These are phyloP conservation scores for Chroicocephalus ridibundus DNA, from an alignment of 2,113 vertebrate species.

Conservation along the genomic window DNA sequence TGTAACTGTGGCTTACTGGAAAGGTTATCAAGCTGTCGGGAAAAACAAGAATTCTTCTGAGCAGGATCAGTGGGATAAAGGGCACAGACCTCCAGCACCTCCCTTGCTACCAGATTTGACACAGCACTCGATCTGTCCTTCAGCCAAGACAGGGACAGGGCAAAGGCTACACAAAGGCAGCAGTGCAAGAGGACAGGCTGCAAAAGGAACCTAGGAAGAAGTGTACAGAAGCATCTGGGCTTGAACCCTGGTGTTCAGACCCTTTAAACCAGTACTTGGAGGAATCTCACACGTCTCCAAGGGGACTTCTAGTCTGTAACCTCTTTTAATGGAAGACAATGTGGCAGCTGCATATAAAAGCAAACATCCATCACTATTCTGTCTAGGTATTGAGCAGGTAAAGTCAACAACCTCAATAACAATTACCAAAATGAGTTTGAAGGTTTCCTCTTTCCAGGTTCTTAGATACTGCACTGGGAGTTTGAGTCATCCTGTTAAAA, in stretches of 20 bases:
- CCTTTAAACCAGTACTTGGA: not conserved
- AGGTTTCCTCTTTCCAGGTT: not conserved
- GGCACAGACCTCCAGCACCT: not conserved
- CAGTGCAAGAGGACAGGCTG: not conserved
- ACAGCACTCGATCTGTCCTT: not conserved
- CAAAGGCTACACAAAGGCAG: not conserved
- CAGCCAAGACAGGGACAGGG: not conserved
- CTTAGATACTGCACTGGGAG: not conserved
- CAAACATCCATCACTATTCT: not conserved
- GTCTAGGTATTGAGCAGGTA: not conserved
- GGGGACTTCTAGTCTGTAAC: not conserved
- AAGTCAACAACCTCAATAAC: not conserved
- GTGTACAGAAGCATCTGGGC: not conserved
- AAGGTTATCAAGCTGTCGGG: not conserved
- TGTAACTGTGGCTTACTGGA: not conserved
- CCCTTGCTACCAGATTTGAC: not conserved
- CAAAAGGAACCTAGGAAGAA: not conserved
- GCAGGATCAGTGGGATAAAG: not conserved
- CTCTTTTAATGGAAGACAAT: not conserved
- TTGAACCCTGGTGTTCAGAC: not conserved
- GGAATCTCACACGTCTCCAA: not conserved
- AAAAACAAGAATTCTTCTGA: not conserved
- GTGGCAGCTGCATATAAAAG: not conserved
- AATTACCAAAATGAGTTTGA: not conserved
- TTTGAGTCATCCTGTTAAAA: not conserved